phyloP scores from a whole-genome alignment of 2,888 invertebrate genomes.

The Diabrotica balteata region DNA sequence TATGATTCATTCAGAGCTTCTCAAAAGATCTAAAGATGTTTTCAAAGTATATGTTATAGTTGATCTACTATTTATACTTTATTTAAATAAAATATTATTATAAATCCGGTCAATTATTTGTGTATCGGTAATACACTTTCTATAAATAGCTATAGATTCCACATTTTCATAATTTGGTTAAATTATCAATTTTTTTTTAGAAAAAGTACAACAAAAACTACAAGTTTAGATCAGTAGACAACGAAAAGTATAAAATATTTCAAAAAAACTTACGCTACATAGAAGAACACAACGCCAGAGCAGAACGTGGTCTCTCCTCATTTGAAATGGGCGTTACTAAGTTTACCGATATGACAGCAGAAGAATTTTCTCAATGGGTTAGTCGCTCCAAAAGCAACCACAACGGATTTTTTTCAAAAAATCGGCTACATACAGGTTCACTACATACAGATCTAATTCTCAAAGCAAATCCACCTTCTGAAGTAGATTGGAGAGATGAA shows the following conservation, averaged over 20 bases:
- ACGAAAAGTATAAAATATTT: slow-evolving; percentile 2
- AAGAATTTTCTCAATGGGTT: slow-evolving; percentile 1
- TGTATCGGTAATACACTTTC: no score
- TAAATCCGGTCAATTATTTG: no score
- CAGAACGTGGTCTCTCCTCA: neutral
- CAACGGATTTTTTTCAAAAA: neutral
- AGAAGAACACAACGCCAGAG: slow-evolving; percentile 2
- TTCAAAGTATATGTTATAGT: no score
- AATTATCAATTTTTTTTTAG: neutral
- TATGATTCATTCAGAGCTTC: no score
- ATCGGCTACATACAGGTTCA: no score
- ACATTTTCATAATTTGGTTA: no score
- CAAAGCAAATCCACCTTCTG: neutral
- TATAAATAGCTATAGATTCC: no score
- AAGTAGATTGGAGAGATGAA: slow-evolving; percentile 63
- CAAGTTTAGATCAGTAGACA: neutral
- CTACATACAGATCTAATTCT: no score
- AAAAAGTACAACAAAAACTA: slow-evolving; percentile 11
- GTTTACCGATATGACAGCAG: slow-evolving; percentile 4
- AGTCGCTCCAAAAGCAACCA: neutral
- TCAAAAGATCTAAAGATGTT: no score
- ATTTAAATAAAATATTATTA: no score
- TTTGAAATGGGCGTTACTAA: slow-evolving; percentile 2
- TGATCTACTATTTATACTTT: no score
- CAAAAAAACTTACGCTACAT: neutral